A percentile compares a stretch with the other conserved stretches of the same genome.
Evolutionary conservation across 2,888 invertebrate genomes (phyloP).

Genomic region (Metalampra italica): DNA sequence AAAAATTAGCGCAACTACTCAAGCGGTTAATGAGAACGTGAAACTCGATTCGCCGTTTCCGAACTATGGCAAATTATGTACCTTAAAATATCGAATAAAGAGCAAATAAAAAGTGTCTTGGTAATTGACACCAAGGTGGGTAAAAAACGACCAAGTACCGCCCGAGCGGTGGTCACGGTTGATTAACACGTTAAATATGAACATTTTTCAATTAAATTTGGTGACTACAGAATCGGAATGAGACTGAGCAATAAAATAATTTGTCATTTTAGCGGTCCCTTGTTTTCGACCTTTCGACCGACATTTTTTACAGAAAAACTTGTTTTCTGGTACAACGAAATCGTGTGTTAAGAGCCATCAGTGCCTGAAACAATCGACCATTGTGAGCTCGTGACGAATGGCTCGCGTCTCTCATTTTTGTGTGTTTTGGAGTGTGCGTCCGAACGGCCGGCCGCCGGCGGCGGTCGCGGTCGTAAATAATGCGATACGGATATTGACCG

Average conservation of each 20-base stretch:
- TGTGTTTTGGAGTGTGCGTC: slow-evolving; percentile 67
- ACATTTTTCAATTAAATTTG: slow-evolving; percentile 59
- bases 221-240: slow-evolving; percentile 27
- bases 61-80: slow-evolving; percentile 63
- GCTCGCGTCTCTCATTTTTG: slow-evolving; percentile 60
- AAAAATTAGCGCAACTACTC: slow-evolving; percentile 73
- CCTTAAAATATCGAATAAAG: slow-evolving; percentile 63
- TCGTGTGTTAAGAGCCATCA: slow-evolving; percentile 46
- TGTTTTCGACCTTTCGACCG: slow-evolving; percentile 34
- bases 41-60: slow-evolving; percentile 59
- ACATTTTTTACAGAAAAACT: slow-evolving; percentile 38
- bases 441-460: slow-evolving; percentile 47
- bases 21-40: slow-evolving; percentile 73
- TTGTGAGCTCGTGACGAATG: slow-evolving; percentile 69
- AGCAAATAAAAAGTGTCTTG: slow-evolving; percentile 41
- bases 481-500: slow-evolving; percentile 63
- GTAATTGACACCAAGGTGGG: slow-evolving; percentile 57
- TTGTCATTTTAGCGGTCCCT: slow-evolving; percentile 17
- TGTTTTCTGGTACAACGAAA: slow-evolving; percentile 54
- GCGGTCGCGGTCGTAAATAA: slow-evolving; percentile 57
- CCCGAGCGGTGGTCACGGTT: slow-evolving; percentile 50
- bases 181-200: slow-evolving; percentile 67
- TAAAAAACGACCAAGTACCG: slow-evolving; percentile 54
- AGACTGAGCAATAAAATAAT: slow-evolving; percentile 29
- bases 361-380: slow-evolving; percentile 65